These are phyloP conservation scores for Erpornis zantholeuca DNA, from an alignment of 2,113 vertebrate genomes.

Conservation along the genomic window DNA sequence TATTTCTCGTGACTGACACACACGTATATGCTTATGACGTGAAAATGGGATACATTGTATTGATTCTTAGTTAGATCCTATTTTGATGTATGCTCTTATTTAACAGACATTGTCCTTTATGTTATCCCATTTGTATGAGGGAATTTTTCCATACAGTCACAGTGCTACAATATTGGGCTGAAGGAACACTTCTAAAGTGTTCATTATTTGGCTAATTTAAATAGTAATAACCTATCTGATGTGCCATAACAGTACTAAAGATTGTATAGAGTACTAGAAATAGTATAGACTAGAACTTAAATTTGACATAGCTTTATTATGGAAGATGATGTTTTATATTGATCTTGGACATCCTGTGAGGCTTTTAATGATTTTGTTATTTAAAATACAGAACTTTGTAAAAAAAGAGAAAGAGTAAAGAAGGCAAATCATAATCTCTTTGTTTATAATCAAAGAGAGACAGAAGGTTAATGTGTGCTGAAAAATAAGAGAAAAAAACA, in stretches of 20 bases:
- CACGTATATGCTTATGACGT: conserved; percentile 46
- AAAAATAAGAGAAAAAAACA: background rate
- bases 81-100: conserved; percentile 66
- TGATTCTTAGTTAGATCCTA: conserved; percentile 61
- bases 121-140: conserved; percentile 58
- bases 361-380: background rate
- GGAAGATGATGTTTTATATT: background rate
- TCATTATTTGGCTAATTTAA: conserved; percentile 72
- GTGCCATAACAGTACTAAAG: conserved; percentile 40
- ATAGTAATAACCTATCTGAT: conserved; percentile 59
- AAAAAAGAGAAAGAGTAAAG: background rate
- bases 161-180: conserved; percentile 44
- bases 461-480: background rate
- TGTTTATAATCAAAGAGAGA: background rate
- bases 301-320: conserved; percentile 29
- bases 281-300: conserved; percentile 43
- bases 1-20: conserved; percentile 38
- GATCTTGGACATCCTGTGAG: background rate
- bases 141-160: conserved; percentile 28
- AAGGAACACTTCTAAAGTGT: conserved; percentile 56
- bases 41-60: conserved; percentile 26
- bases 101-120: conserved; percentile 68
- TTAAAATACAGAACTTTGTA: background rate
- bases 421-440: background rate
- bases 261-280: conserved; percentile 32